Evolutionary conservation across 1,140 invertebrate species (phyloP).

Genomic region (Trachelipus rathkii): DNA sequence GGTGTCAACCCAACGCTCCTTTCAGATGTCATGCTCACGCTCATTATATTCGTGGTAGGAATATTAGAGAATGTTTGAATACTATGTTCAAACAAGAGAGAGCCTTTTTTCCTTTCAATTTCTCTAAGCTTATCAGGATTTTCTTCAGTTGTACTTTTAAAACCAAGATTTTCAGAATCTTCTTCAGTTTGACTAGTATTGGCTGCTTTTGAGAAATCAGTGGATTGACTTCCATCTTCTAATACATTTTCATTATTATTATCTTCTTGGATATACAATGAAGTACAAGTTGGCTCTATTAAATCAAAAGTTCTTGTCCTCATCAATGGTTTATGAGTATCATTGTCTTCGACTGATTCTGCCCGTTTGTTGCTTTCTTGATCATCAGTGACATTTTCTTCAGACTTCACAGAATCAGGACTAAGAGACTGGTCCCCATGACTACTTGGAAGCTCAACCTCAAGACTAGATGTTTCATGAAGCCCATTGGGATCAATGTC

Average conservation of each 20-base stretch:
- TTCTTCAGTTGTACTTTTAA: slow-evolving; percentile 25
- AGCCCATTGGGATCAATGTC: slow-evolving; percentile 32
- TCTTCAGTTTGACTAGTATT: slow-evolving; percentile 27
- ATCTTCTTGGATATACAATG: slow-evolving; percentile 16
- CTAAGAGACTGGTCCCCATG: slow-evolving; percentile 39
- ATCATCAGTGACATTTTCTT: neutral
- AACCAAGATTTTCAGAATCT: slow-evolving; percentile 26
- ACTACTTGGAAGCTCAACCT: slow-evolving; percentile 39
- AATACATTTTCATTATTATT: slow-evolving; percentile 1
- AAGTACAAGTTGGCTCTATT: slow-evolving; percentile 19
- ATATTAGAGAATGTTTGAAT: slow-evolving; percentile 41
- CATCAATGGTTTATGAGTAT: slow-evolving; percentile 29
- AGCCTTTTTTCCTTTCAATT: slow-evolving; percentile 39
- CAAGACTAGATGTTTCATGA: slow-evolving; percentile 40
- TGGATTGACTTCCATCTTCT: neutral
- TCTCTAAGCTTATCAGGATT: slow-evolving; percentile 35
- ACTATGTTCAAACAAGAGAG: slow-evolving; percentile 39
- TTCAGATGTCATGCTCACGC: slow-evolving; percentile 37
- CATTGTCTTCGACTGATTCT: neutral
- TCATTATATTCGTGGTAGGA: slow-evolving; percentile 42
- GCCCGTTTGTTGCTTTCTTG: neutral
- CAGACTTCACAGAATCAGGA: slow-evolving; percentile 29
- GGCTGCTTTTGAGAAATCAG: slow-evolving; percentile 1
- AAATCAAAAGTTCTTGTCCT: slow-evolving; percentile 39
- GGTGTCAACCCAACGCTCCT: slow-evolving; percentile 34